Evolutionary conservation across 2,113 vertebrate species (phyloP).

Genomic region (Zosterops hypoxanthus): DNA sequence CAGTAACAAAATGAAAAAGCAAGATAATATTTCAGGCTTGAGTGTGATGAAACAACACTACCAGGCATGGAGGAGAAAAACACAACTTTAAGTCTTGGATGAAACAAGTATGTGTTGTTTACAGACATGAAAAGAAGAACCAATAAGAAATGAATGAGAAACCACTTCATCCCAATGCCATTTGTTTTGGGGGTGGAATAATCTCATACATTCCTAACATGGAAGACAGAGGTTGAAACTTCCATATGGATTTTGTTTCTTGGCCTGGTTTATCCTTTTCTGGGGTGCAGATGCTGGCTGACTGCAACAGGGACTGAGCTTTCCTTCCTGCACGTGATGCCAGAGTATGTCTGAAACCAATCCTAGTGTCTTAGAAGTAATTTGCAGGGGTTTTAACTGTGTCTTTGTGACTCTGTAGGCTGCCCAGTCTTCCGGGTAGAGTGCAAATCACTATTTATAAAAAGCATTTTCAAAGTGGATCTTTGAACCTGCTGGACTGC

Average conservation of each 20-base stretch:
- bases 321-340: constrained; percentile 29
- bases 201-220: neutral
- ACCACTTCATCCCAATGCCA: neutral
- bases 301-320: constrained; percentile 9
- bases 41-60: neutral
- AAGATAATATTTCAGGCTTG: neutral
- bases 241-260: constrained; percentile 42
- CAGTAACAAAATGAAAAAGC: neutral
- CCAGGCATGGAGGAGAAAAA: neutral
- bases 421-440: neutral
- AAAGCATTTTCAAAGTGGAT: constrained; percentile 48
- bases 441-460: constrained; percentile 12
- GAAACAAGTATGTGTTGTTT: neutral
- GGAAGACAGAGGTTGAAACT: constrained; percentile 32
- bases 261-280: constrained; percentile 49
- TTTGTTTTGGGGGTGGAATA: neutral
- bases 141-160: neutral
- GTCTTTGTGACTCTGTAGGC: constrained; percentile 6
- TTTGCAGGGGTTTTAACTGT: constrained; percentile 34
- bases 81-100: neutral
- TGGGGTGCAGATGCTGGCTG: constrained; percentile 57
- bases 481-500: constrained; percentile 50
- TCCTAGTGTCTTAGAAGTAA: constrained; percentile 25
- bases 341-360: constrained; percentile 43
- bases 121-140: neutral